Base-by-base conservation (phyloP, 2,888 invertebrate genomes). In the Molanna angustata region DNA sequence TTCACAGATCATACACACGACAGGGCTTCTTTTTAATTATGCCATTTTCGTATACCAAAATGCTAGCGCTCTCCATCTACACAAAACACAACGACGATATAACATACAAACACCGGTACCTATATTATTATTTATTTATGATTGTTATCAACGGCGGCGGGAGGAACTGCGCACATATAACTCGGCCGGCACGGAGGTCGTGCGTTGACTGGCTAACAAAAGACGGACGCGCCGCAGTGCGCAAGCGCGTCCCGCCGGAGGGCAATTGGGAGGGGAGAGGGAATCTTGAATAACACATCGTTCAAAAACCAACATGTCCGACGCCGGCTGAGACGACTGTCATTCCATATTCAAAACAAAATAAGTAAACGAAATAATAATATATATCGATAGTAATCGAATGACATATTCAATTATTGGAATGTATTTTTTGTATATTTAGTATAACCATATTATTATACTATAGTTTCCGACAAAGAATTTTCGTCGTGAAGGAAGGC, bases 161-260 rank as follows among this genome's bases (percentile, higher is more conserved):
- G 3, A 7, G 17, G 37, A 18, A 16, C 9, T 3, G 18, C 7
- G 16, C 37, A 16, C 14, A 37, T 18, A 37, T 7, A n/a, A 48
- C 37, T 20, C 47, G 21, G 61, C 63, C 55, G 65, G 65, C 69
- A 69, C 72, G 72, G 66, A 67, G 68, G 63, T 65, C 70, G 72
- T 70, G 73, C 74, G 76, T 75, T 75, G 75, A 75, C 71, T 76
- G 57, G 74, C 74, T 76, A 76, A 76, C 73, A 74, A 77, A 76
- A 75, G 76, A 76, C 75, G 69, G 72, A 74, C 74, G 75, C 73
- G 71, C 71, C 65, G 69, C 72, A 21, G 48, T 32, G 52, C 52
- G 52, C 52, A 74, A 74, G 76, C 74, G 71, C 71, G 72, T n/a
- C 64, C 68, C 73, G 69, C 72, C 27, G 27, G 44, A 43, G 43